Conservation (phyloP, 2,113 vertebrate genomes). For the Pelodiscus sinensis region DNA sequence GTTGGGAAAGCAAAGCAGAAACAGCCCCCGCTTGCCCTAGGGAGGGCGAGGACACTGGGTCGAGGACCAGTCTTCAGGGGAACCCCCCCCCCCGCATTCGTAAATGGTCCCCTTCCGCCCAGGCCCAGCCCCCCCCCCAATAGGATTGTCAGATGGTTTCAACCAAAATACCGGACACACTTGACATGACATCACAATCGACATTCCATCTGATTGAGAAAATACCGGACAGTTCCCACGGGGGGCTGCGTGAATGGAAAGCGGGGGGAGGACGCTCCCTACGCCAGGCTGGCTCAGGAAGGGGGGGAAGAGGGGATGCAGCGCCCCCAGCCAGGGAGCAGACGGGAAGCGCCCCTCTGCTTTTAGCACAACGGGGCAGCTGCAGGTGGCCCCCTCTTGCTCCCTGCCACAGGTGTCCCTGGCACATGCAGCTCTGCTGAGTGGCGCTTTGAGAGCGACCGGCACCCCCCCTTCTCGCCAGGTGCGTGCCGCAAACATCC, state of each 20-base stretch:
- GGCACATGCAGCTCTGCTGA: neutral
- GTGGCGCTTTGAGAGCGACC: neutral
- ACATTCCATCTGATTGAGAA: too few species aligned
- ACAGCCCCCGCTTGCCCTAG: neutral
- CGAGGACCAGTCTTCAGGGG: neutral
- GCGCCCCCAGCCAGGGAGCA: too few species aligned
- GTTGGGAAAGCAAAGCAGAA: neutral
- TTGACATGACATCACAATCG: too few species aligned
- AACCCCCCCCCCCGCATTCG: neutral
- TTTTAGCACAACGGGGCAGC: neutral
- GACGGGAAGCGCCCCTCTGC: neutral
- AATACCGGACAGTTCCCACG: too few species aligned
- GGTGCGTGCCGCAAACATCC: too few species aligned
- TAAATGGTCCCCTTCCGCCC: neutral
- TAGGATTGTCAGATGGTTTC: too few species aligned
- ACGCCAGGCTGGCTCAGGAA: neutral
- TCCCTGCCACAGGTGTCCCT: too few species aligned
- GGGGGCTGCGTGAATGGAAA: neutral
- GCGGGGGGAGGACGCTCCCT: neutral
- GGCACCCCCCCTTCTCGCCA: neutral
- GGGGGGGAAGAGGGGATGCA: neutral
- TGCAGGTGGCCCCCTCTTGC: too few species aligned
- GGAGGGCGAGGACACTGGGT: neutral
- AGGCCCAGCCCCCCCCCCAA: neutral
- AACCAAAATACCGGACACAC: too few species aligned